Evolutionary conservation across 2,113 vertebrate species (phyloP).

Genomic region (Hirundichthys speculiger): DNA sequence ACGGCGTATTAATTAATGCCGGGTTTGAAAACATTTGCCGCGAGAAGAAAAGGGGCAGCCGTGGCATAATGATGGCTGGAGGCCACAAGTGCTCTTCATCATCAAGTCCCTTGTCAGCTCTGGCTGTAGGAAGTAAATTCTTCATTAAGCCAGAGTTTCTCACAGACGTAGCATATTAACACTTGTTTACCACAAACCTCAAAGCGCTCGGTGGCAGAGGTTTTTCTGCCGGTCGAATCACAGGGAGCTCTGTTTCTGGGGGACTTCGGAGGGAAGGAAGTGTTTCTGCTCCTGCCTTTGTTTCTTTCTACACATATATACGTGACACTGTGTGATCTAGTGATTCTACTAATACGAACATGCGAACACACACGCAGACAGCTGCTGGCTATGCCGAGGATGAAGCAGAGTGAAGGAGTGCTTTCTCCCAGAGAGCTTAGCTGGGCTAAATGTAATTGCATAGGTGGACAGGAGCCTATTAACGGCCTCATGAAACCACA

Average conservation of each 20-base stretch:
- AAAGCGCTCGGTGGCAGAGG: conserved; percentile 22
- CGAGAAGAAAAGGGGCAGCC: conserved; percentile 42
- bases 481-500: conserved; percentile 41
- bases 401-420: conserved; percentile 37
- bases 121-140: conserved; percentile 61
- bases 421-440: conserved; percentile 43
- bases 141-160: conserved; percentile 58
- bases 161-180: conserved; percentile 54
- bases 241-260: conserved; percentile 11
- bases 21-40: conserved; percentile 42
- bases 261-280: conserved; percentile 50
- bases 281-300: conserved; percentile 23
- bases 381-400: conserved; percentile 31
- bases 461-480: conserved; percentile 57
- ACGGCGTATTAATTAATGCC: conserved; percentile 45
- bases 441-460: conserved; percentile 48
- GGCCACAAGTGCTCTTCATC: conserved; percentile 49
- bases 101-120: conserved; percentile 37
- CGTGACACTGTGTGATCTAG: conserved; percentile 19
- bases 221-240: conserved; percentile 17
- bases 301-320: conserved; percentile 3
- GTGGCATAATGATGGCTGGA: conserved; percentile 59
- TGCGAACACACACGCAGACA: neutral
- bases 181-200: conserved; percentile 55
- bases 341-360: neutral